phyloP scores from a whole-genome alignment of 2,888 invertebrate species.

The Oxycera nigricornis region DNA sequence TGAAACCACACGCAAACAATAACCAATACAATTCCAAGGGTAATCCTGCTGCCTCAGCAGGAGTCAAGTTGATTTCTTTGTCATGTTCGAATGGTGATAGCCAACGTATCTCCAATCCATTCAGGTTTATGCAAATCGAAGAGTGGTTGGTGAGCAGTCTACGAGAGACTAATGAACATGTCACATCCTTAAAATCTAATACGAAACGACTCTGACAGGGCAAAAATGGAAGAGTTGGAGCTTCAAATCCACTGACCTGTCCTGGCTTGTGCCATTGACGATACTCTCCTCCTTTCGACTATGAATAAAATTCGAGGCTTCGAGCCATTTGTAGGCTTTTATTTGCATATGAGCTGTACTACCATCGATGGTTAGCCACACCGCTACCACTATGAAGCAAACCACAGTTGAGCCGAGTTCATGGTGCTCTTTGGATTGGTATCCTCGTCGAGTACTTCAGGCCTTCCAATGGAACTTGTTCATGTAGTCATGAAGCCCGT shows the following conservation, averaged over 20 bases:
- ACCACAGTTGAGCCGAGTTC: background rate
- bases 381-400: background rate
- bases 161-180: conserved; percentile 18
- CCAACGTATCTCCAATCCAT: background rate
- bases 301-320: conserved; percentile 6
- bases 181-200: conserved; percentile 4
- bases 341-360: conserved; percentile 18
- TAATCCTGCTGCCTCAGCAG: background rate
- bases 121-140: conserved; percentile 28
- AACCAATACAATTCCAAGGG: background rate
- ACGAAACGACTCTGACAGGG: background rate
- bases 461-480: background rate
- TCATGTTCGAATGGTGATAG: background rate
- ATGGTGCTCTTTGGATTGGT: background rate
- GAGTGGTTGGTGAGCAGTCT: background rate
- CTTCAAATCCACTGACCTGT: background rate
- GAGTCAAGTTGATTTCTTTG: background rate
- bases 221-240: background rate
- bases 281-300: background rate
- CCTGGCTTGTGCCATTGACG: background rate
- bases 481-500: conserved; percentile 14
- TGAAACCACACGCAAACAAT: background rate
- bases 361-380: background rate
- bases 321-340: background rate
- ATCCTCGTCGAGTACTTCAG: background rate